A percentile compares a stretch with the other conserved stretches of the same genome.
These are phyloP conservation scores for Pherbina coryleti DNA, from an alignment of 2,888 invertebrate genomes.

Conservation along the genomic window DNA sequence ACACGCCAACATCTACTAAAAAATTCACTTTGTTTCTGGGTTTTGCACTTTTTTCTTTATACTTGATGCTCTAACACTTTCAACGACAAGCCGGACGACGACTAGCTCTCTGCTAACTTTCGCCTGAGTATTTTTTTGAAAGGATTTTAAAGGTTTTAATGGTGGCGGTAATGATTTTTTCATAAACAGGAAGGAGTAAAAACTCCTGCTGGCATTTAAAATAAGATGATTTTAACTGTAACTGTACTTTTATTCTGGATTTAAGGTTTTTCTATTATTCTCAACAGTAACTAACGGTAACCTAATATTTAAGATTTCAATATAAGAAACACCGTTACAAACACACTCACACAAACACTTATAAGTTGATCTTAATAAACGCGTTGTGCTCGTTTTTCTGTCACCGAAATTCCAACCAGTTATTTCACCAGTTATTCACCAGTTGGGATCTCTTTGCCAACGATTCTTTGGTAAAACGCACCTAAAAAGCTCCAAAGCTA, in stretches of 20 bases:
- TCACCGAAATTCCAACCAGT: neutral
- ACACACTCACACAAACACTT: neutral
- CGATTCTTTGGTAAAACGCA: slow-evolving; percentile 40
- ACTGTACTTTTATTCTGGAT: too few relatives aligned
- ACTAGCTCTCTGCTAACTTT: neutral
- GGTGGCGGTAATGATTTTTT: neutral
- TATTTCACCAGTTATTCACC: neutral
- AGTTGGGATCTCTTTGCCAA: neutral
- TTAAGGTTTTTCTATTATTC: too few relatives aligned
- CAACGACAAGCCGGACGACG: neutral
- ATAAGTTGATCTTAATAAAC: neutral
- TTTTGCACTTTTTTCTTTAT: neutral
- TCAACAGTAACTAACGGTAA: too few relatives aligned
- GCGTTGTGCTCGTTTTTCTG: neutral
- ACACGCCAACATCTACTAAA: slow-evolving; percentile 1
- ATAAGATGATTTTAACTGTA: too few relatives aligned
- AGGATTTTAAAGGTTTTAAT: neutral
- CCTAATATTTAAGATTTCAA: too few relatives aligned
- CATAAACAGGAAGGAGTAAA: neutral
- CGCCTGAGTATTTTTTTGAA: neutral
- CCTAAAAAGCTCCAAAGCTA: slow-evolving; percentile 39
- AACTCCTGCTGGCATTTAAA: neutral
- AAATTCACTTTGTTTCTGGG: slow-evolving; percentile 10
- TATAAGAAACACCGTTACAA: neutral
- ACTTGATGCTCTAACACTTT: too few relatives aligned